Conservation (phyloP, 2,888 invertebrate species). For the Lysandra coridon region DNA sequence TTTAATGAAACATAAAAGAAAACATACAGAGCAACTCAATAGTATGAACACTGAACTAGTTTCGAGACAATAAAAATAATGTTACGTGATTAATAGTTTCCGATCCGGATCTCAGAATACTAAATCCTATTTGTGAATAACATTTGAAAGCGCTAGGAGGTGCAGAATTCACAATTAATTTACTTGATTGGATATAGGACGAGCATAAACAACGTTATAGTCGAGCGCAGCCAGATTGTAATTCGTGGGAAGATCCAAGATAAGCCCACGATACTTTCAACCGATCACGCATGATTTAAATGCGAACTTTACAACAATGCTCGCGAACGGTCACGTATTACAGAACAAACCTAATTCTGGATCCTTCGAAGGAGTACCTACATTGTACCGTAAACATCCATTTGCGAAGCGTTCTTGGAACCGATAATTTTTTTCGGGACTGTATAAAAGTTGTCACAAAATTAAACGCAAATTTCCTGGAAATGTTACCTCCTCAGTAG, state of each 20-base stretch:
- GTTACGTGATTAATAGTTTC: background rate
- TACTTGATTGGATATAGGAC: slow-evolving; percentile 10
- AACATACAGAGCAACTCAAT: background rate
- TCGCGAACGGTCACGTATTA: slow-evolving; percentile 50
- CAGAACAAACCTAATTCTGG: slow-evolving; percentile 42
- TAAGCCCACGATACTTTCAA: slow-evolving; percentile 70
- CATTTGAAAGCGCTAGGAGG: background rate
- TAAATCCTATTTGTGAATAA: background rate
- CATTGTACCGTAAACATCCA: background rate
- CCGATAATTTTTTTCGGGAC: background rate
- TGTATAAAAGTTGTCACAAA: background rate
- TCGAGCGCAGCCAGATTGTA: slow-evolving; percentile 51
- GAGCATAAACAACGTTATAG: slow-evolving; percentile 31
- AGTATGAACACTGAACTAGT: background rate
- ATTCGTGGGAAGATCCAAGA: slow-evolving; percentile 69
- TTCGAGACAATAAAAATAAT: background rate
- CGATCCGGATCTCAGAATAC: background rate
- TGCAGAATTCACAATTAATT: background rate
- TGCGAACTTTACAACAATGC: slow-evolving; percentile 66
- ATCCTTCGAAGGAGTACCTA: slow-evolving; percentile 24
- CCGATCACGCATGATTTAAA: slow-evolving; percentile 73
- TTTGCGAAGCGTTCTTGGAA: background rate
- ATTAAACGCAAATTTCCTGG: background rate
- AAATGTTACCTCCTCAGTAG: background rate
- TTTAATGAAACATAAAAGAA: background rate